Evolutionary conservation across 2,113 vertebrate genomes (phyloP).

Genomic region (Corythaeola cristata): DNA sequence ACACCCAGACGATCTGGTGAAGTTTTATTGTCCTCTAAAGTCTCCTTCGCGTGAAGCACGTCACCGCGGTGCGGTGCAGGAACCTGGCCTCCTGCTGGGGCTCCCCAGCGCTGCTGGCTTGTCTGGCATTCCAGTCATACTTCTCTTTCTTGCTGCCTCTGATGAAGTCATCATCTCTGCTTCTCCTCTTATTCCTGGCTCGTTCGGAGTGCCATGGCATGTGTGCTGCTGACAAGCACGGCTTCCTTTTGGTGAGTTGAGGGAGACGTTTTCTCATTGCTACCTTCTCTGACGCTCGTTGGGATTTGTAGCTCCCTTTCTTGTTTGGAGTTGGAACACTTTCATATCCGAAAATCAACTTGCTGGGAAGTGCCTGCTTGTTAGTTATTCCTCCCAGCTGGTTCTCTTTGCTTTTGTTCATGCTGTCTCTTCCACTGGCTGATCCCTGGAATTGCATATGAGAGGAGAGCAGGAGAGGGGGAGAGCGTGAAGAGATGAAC

Average conservation of each 20-base stretch:
- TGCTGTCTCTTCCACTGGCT: not conserved
- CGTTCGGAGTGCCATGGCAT: slow-evolving; percentile 47
- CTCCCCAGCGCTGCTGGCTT: not conserved
- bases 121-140: slow-evolving; percentile 19
- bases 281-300: not conserved
- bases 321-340: not conserved
- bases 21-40: not conserved
- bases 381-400: not conserved
- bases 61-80: not conserved
- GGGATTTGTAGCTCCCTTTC: not conserved
- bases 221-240: slow-evolving; percentile 1
- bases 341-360: not conserved
- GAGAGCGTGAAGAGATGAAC: not conserved
- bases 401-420: not conserved
- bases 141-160: not conserved
- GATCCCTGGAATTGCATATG: not conserved
- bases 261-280: not conserved
- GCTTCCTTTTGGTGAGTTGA: slow-evolving; percentile 63
- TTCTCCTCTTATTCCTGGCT: not conserved
- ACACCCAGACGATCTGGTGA: not conserved
- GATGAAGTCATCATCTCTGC: slow-evolving; percentile 60
- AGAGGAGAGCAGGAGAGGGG: not conserved
- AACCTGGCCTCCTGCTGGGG: not conserved
- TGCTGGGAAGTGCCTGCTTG: not conserved
- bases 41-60: not conserved